These are phyloP conservation scores for Dendrolimus punctatus DNA, from an alignment of 1,140 invertebrate genomes.

Conservation along the genomic window DNA sequence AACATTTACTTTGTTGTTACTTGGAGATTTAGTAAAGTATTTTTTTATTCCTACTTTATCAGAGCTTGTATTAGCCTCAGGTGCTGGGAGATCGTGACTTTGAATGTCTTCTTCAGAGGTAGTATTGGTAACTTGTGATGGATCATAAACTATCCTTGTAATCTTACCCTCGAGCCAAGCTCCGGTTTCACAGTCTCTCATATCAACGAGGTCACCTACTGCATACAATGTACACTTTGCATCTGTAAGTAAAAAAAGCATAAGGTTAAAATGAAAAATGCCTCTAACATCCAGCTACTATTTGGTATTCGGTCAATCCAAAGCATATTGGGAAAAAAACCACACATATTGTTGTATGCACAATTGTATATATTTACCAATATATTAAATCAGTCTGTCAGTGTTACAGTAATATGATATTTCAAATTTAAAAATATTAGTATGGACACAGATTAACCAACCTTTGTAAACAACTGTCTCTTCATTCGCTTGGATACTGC, in stretches of 20 bases:
- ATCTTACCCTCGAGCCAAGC: constrained; percentile 80
- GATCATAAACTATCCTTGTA: constrained; percentile 45
- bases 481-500: constrained; percentile 19
- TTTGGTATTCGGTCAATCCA: too few species aligned
- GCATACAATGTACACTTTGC: constrained; percentile 74
- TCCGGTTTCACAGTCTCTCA: constrained; percentile 70
- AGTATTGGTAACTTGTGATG: constrained; percentile 7
- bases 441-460: constrained; percentile 6
- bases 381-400: too few species aligned
- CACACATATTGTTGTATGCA: too few species aligned
- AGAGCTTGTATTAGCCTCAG: constrained; percentile 16
- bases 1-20: constrained; percentile 11
- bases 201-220: constrained; percentile 82
- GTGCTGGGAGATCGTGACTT: neutral
- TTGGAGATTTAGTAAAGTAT: constrained; percentile 36
- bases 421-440: too few species aligned
- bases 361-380: too few species aligned
- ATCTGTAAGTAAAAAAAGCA: constrained; percentile 39
- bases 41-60: constrained; percentile 39
- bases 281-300: neutral
- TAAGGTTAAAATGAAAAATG: neutral
- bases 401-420: too few species aligned
- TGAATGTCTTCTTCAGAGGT: too few species aligned
- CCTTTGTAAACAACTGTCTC: constrained; percentile 27
- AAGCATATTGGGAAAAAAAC: too few species aligned